A percentile compares a stretch with the other conserved stretches of the same genome.
phyloP scores from a whole-genome alignment of 2,113 vertebrate species.

The Zeus faber region DNA sequence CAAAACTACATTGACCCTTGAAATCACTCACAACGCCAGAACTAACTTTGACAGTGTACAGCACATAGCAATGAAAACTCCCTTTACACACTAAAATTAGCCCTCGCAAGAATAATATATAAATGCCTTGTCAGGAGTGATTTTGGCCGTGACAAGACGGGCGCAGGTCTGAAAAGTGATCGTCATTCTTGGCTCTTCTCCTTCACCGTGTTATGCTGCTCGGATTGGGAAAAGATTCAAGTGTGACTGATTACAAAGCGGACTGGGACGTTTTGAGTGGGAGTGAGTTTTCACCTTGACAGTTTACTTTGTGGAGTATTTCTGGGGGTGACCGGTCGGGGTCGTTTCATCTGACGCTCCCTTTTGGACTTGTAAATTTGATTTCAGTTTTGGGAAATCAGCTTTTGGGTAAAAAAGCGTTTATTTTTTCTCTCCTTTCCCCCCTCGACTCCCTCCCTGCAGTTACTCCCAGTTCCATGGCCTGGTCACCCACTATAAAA shows the following conservation, averaged over 20 bases:
- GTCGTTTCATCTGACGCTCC: conserved; percentile 32
- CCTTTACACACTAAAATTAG: conserved; percentile 55
- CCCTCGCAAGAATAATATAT: conserved; percentile 51
- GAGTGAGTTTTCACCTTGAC: conserved; percentile 47
- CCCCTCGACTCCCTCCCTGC: conserved; percentile 13
- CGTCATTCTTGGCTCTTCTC: conserved; percentile 50
- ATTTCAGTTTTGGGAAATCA: conserved; percentile 22
- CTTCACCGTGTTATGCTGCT: conserved; percentile 45
- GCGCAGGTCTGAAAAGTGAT: conserved; percentile 42
- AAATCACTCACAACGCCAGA: not conserved
- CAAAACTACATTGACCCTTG: not conserved
- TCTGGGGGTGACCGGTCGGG: conserved; percentile 39
- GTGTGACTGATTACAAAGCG: conserved; percentile 44
- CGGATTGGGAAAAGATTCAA: conserved; percentile 43
- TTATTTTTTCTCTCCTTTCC: conserved; percentile 34
- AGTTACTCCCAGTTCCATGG: conserved; percentile 94
- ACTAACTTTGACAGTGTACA: conserved; percentile 28
- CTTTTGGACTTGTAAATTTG: conserved; percentile 35
- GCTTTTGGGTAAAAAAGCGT: conserved; percentile 26
- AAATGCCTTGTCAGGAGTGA: conserved; percentile 56
- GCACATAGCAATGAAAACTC: conserved; percentile 25
- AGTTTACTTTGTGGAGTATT: conserved; percentile 39
- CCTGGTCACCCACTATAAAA: conserved; percentile 91
- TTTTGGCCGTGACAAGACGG: conserved; percentile 29
- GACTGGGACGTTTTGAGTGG: conserved; percentile 43